Conservation (phyloP, 1,140 invertebrate genomes). For the Paralvinella palmiformis region DNA sequence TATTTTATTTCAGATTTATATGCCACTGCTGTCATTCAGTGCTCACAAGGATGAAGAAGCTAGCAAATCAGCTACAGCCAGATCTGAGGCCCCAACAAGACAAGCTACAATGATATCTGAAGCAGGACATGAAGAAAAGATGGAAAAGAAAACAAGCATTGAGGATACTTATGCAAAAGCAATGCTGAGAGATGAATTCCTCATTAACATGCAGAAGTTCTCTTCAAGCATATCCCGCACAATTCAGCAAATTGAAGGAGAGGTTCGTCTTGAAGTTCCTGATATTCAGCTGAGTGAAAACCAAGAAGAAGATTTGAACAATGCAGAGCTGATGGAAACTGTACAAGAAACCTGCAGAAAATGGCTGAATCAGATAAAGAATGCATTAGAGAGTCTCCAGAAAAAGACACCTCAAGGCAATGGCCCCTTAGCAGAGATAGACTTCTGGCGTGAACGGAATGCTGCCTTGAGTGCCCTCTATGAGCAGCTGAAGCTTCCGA, state of each 20-base stretch:
- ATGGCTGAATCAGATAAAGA: constrained; percentile 45
- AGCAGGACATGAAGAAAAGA: constrained; percentile 17
- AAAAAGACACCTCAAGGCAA: constrained; percentile 57
- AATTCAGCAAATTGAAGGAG: constrained; percentile 51
- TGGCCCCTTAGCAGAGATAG: constrained; percentile 73
- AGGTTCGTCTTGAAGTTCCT: constrained; percentile 49
- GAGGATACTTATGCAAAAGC: constrained; percentile 35
- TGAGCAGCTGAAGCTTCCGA: constrained; percentile 71
- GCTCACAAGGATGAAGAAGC: constrained; percentile 26
- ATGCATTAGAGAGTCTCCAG: constrained; percentile 42
- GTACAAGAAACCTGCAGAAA: constrained; percentile 40
- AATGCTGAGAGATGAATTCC: constrained; percentile 51
- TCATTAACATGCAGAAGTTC: constrained; percentile 52
- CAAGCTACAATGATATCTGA: constrained; percentile 4
- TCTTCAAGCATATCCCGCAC: constrained; percentile 46
- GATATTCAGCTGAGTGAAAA: constrained; percentile 37
- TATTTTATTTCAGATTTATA: constrained; percentile 39
- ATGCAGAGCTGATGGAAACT: constrained; percentile 38
- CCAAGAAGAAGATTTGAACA: constrained; percentile 40
- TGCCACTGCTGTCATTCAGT: constrained; percentile 46
- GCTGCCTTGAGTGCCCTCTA: constrained; percentile 66
- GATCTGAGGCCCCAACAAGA: background rate
- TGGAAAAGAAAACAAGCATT: no score
- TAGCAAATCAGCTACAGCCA: background rate
- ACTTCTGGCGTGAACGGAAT: constrained; percentile 74